A percentile compares a stretch with the other conserved stretches of the same genome.
phyloP scores from a whole-genome alignment of 2,888 invertebrate genomes.

The Papilio protenor region DNA sequence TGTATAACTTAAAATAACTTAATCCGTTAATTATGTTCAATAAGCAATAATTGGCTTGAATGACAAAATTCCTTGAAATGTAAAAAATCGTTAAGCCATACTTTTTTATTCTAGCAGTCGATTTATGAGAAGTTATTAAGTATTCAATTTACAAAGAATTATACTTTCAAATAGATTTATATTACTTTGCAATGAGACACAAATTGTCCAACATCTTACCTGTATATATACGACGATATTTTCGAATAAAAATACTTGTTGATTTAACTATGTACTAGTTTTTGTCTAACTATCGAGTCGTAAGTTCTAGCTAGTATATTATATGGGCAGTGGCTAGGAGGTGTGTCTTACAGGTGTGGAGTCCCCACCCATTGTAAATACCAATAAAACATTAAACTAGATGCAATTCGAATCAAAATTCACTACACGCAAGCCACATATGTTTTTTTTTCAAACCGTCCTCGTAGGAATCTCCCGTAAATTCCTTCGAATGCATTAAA shows the following conservation, averaged over 20 bases:
- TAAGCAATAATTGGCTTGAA: conserved; percentile 3
- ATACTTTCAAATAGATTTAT: conserved; percentile 37
- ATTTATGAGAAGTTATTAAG: conserved; percentile 8
- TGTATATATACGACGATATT: conserved; percentile 26
- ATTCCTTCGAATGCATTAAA: conserved; percentile 78
- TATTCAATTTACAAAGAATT: conserved; percentile 17
- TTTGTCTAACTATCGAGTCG: conserved; percentile 24
- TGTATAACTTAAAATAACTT: background rate
- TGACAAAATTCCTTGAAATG: conserved; percentile 5
- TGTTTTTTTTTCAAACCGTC: conserved; percentile 59
- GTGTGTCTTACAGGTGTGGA: conserved; percentile 47
- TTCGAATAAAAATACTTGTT: conserved; percentile 35
- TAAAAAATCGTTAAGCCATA: background rate
- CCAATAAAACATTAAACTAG: conserved; percentile 49
- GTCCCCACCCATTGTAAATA: conserved; percentile 51
- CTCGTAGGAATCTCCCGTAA: conserved; percentile 75
- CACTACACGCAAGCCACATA: conserved; percentile 65
- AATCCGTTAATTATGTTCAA: conserved; percentile 18
- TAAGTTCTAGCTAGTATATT: conserved; percentile 19
- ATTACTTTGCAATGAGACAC: conserved; percentile 38
- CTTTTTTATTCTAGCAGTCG: background rate
- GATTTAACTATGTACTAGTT: conserved; percentile 30
- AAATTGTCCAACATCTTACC: conserved; percentile 22
- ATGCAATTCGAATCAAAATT: conserved; percentile 64
- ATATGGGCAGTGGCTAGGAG: conserved; percentile 41